phyloP scores from a whole-genome alignment of 2,113 vertebrate species.

The Bucco capensis region DNA sequence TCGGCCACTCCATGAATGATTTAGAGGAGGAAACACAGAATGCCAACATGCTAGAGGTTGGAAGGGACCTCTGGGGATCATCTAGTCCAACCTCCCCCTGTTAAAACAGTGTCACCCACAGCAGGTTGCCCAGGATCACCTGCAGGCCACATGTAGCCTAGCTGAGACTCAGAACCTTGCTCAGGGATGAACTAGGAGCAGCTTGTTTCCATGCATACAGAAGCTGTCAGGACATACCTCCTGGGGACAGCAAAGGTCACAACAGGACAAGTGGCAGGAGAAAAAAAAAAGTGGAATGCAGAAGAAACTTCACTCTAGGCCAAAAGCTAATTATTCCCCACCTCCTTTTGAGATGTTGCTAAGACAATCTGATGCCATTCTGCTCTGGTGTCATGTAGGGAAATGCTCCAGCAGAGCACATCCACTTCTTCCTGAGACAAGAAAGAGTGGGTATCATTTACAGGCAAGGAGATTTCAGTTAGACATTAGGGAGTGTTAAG shows the following conservation, averaged over 20 bases:
- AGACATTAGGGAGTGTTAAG: not conserved
- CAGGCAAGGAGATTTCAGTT: slow-evolving; percentile 11
- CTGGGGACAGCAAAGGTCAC: not conserved
- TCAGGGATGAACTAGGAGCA: not conserved
- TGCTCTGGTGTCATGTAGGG: not conserved
- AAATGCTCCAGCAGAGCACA: not conserved
- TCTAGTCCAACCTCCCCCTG: no score
- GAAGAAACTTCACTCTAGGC: not conserved
- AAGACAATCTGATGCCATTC: not conserved
- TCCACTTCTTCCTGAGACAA: slow-evolving; percentile 35
- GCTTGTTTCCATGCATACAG: not conserved
- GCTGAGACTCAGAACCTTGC: accelerated
- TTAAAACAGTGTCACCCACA: no score
- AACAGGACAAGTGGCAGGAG: not conserved
- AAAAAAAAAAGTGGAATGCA: not conserved
- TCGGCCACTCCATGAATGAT: not conserved
- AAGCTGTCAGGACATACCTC: not conserved
- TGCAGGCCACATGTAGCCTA: not conserved
- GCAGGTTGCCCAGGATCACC: no score
- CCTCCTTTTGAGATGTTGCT: not conserved
- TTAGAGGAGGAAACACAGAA: not conserved
- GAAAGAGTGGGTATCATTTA: slow-evolving; percentile 40
- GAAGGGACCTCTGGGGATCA: no score
- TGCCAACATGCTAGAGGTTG: no score
- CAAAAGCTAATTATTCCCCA: not conserved